Evolutionary conservation across 2,888 invertebrate genomes (phyloP), one percentile per base, ranked within the genome.

Genomic region (Alsophila aescularia): DNA sequence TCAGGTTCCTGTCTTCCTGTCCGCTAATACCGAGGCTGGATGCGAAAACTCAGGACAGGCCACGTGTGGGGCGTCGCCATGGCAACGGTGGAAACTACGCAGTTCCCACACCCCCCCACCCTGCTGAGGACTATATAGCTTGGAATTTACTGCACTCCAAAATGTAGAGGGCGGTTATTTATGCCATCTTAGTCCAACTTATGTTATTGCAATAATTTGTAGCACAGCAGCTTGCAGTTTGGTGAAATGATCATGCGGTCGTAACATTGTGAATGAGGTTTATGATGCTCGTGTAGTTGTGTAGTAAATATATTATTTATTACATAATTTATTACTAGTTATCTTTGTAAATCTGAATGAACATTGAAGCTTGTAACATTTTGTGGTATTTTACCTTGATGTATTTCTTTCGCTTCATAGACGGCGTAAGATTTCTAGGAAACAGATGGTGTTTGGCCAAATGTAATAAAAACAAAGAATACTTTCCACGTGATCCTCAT

Each of bases 61-160:
- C 83, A 84, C 79, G 82, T 85, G 85, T 85, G 77, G 87, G 88
- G 87, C 77, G 90, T 91, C 79, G 77, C 79, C 79, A 90, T 89
- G 78, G 80, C 77, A 86, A 91, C 90, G 52, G 73, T 76, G 84
- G 83, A 88, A 88, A 87, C 83, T 88, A 83, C 89, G 85, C 79
- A 83, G 77, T 87, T 86, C 72, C 77, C 73, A 73, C 76, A 77
- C 73, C 77, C 80, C 73, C 74, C 74, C 62, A 72, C 70, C 69
- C 7, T 57, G 52, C 47, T 53, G 53, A 55, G 43, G 44, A 52
- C 56, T 58, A 59, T 61, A 62, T 56, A 63, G 51, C 52, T 55
- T 57, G 53, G 56, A 57, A 70, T 72, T 73, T 75, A 71, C 69
- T 72, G 66, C 64, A 63, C 60, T 67, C 60, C 62, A 64, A 67